Percentiles rank a stretch among this genome's conserved stretches.
Conservation (phyloP, 2,113 vertebrate genomes). For the Forbesichthys agassizii region DNA sequence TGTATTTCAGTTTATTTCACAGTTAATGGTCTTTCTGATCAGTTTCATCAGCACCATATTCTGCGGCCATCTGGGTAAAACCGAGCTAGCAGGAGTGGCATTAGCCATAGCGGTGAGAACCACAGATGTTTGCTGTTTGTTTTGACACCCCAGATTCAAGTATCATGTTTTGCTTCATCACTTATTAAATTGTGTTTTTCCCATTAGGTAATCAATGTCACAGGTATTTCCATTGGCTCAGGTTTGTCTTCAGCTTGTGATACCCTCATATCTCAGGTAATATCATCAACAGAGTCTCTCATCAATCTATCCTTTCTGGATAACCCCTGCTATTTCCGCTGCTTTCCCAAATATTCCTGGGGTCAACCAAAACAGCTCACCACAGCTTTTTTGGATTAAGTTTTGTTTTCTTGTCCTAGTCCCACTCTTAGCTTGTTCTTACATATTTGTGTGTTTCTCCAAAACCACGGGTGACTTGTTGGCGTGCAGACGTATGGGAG, state of each 20-base stretch:
- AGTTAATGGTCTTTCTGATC: constrained; percentile 87
- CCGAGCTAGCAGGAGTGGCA: constrained; percentile 79
- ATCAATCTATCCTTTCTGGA: constrained; percentile 5
- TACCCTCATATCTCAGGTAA: constrained; percentile 91
- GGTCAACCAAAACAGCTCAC: constrained; percentile 20
- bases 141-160: not conserved
- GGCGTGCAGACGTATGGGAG: constrained; percentile 85
- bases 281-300: not conserved
- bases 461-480: constrained; percentile 9
- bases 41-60: constrained; percentile 89
- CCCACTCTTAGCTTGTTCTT: not conserved
- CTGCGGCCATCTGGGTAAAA: constrained; percentile 89
- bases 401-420: constrained; percentile 29
- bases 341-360: constrained; percentile 33
- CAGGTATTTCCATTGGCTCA: constrained; percentile 82
- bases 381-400: constrained; percentile 25
- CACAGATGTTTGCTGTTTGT: constrained; percentile 14
- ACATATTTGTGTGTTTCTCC: constrained; percentile 1
- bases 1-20: constrained; percentile 79
- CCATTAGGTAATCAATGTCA: constrained; percentile 86
- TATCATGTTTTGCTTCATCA: not conserved
- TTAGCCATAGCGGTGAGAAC: constrained; percentile 78
- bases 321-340: constrained; percentile 5
- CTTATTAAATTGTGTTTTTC: not conserved
- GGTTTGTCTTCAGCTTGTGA: constrained; percentile 89